Base-by-base conservation (phyloP, 2,797 vertebrate species). In the Hoplostethus atlanticus region DNA sequence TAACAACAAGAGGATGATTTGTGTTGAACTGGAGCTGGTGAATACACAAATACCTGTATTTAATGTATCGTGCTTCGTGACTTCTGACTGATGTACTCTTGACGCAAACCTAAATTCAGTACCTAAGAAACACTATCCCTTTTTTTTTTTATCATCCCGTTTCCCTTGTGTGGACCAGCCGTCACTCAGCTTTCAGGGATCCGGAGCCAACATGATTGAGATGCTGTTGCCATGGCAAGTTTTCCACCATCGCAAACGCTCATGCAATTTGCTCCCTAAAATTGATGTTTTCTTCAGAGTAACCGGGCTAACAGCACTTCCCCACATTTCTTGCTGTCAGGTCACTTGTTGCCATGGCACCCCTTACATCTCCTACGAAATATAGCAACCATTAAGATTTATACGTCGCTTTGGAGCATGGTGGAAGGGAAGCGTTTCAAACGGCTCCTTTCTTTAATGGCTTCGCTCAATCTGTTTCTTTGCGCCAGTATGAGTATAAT, bases 261-360 rank as follows among this genome's bases (percentile, higher is more conserved):
- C 44, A n/a, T 53, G 52, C 60, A 53, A 34, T 78, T 67, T 70
- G 17, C 64, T 57, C 38, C 50, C 17, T 61, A 56, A 77, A 79
- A 72, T 34, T 53, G 12, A 65, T 71, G 25, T 47, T 52, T 80
- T 55, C 8, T 77, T 44, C 44, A 15, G 56, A 72, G 48, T 12
- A 53, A 65, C 38, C 31, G 44, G 34, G 48, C 65, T 51, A 15
- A 17, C 38, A 64, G 48, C 58, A 17, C 61, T 44, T 34, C 21
- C 58, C 55, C 64, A 10, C 6, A 64, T 80, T 70, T 84, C 64
- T 76, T 68, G 62, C 53, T 63, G 54, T 71, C 57, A 44, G 13
- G 68, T 71, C 60, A 52, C 58, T 71, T 76, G 86, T 89, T 80
- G 67, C 89, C 71, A 86, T 83, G 75, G 78, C 70, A 82, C 38